Base-by-base conservation (phyloP, 2,888 invertebrate species). In the Acleris cristana region DNA sequence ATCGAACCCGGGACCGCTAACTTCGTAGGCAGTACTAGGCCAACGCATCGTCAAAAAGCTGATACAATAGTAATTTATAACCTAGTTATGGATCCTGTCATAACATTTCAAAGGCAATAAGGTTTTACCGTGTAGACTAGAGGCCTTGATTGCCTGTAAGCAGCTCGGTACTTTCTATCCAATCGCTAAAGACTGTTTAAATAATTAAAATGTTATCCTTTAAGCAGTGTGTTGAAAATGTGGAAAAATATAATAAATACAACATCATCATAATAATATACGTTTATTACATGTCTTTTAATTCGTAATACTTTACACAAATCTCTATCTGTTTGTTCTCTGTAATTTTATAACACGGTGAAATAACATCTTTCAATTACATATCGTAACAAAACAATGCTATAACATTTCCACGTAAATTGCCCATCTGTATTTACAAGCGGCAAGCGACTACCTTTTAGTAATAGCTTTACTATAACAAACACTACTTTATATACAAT, bases 211-310 rank as follows among this genome's bases (percentile, higher is more conserved):
- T 5, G 12, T 44, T 8, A 30, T 44, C 45, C 12, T n/a, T 5
- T 16, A 16, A n/a, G 2, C n/a, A 5, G 6, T 6, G 6, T n/a
- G 1, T n/a, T 45, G n/a, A 45, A 7, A 14, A 6, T 7, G 0
- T 45, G 4, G 16, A 45, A 5, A n/a, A n/a, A 6, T 5, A 16
- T 19, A n/a, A 40, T 21, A 40, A 56, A 56, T 58, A 48, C 45
- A 58, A 58, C 23, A n/a, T n/a, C 48, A 14, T 48, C 45, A 58
- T 48, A 23, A 26, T 60, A 61, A 51, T 52, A 62, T 45, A 66
- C 57, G 61, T 66, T 66, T 66, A 66, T 61, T 66, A 65, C 56
- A 66, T 52, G 55, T 66, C 52, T 44, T 51, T 12, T 49, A 51
- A 65, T 30, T 18, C n/a, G 45, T 66, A 51, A 61, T 62, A 66